Evolutionary conservation across 2,113 vertebrate genomes (phyloP).

Genomic region (Circaetus cinerascens): DNA sequence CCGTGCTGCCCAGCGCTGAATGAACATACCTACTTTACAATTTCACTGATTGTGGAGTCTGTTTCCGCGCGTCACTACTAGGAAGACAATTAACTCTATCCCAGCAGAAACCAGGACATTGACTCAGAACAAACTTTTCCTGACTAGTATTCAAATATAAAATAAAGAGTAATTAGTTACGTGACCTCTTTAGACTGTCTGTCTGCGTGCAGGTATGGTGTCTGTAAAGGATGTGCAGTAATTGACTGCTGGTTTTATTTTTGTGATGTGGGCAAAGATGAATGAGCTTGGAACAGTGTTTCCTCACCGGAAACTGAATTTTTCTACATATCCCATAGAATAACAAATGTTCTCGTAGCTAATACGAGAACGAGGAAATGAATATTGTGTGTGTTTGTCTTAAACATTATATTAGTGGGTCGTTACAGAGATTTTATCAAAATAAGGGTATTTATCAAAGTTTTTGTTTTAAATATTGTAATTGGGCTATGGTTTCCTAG

Average conservation of each 20-base stretch:
- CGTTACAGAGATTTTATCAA: neutral
- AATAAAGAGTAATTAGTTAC: neutral
- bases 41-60: too few species aligned
- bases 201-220: neutral
- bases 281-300: neutral
- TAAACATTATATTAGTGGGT: neutral
- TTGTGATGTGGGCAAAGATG: neutral
- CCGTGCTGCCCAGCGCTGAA: too few species aligned
- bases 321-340: neutral
- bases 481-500: neutral
- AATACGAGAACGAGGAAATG: neutral
- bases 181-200: neutral
- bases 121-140: neutral
- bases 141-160: neutral
- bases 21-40: too few species aligned
- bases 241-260: neutral
- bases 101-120: too few species aligned
- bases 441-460: neutral
- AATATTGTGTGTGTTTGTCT: neutral
- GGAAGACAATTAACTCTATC: too few species aligned
- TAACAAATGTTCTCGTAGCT: neutral
- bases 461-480: neutral
- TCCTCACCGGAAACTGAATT: neutral
- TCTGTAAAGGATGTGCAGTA: neutral
- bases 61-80: too few species aligned